A percentile compares a stretch with the other conserved stretches of the same genome.
Evolutionary conservation across 1,140 invertebrate genomes (phyloP).

Genomic region (Ctenoplectra terminalis): DNA sequence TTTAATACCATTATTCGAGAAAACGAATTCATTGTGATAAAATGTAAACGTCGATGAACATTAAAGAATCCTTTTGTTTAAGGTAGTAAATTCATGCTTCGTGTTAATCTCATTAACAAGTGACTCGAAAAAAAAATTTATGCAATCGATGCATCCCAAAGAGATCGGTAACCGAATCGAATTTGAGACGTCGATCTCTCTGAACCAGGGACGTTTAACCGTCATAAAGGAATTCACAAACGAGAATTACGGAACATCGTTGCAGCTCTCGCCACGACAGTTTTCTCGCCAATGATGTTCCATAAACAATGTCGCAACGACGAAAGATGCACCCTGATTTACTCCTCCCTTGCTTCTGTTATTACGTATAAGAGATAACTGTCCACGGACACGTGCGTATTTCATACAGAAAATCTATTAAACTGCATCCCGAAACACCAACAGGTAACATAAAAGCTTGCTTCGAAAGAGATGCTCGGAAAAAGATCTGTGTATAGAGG

Average conservation of each 20-base stretch:
- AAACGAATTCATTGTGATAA: too few relatives aligned
- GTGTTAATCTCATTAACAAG: background rate
- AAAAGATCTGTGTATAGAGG: background rate
- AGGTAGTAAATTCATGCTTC: background rate
- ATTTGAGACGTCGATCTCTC: slow-evolving; percentile 4
- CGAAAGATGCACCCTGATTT: slow-evolving; percentile 26
- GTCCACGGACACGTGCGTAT: background rate
- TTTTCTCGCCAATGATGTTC: slow-evolving; percentile 46
- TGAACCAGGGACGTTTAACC: slow-evolving; percentile 41
- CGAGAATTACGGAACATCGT: slow-evolving; percentile 1
- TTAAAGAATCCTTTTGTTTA: background rate
- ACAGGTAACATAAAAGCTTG: background rate
- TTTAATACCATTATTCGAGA: too few relatives aligned
- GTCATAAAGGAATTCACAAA: slow-evolving; percentile 45
- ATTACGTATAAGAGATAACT: slow-evolving; percentile 27
- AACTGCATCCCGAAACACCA: background rate
- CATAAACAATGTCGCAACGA: slow-evolving; percentile 50
- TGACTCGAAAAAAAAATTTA: background rate
- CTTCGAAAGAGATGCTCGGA: too few relatives aligned
- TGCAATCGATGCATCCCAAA: background rate
- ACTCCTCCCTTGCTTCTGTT: slow-evolving; percentile 16
- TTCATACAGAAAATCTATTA: background rate
- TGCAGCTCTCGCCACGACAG: background rate
- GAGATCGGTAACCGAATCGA: too few relatives aligned
- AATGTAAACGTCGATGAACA: background rate